phyloP scores from a whole-genome alignment of 2,888 invertebrate genomes.

The Ligdia adustata region DNA sequence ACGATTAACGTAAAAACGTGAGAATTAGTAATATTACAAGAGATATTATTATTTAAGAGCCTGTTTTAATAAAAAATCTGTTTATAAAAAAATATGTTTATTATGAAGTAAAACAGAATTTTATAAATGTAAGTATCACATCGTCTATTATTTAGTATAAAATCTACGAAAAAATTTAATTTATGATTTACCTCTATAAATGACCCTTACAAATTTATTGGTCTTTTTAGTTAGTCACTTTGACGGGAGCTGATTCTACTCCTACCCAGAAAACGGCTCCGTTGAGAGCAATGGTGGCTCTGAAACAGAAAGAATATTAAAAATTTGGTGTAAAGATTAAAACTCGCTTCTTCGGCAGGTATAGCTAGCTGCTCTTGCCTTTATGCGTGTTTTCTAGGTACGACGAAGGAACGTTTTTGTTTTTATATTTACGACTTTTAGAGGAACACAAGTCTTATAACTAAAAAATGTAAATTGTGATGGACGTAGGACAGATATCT shows the following conservation, averaged over 20 bases:
- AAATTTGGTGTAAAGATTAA: too few species aligned
- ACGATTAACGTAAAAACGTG: not conserved
- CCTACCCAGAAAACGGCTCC: conserved; percentile 90
- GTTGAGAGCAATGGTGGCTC: conserved; percentile 87
- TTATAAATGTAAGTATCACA: conserved; percentile 14
- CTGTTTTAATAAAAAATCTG: conserved; percentile 1
- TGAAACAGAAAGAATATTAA: conserved; percentile 77
- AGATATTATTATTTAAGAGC: too few species aligned
- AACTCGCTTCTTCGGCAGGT: too few species aligned
- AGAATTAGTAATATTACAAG: not conserved
- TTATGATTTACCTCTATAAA: not conserved
- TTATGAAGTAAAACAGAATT: not conserved
- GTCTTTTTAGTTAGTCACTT: conserved; percentile 64
- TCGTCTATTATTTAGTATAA: conserved; percentile 2
- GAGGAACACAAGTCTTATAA: too few species aligned
- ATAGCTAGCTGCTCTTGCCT: too few species aligned
- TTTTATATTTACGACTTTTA: too few species aligned
- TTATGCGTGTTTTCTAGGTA: too few species aligned
- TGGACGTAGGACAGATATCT: too few species aligned
- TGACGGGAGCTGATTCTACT: conserved; percentile 85
- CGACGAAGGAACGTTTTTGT: too few species aligned
- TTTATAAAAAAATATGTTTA: conserved; percentile 18
- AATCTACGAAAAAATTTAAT: conserved; percentile 5
- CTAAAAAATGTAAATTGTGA: too few species aligned
- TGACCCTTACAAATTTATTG: not conserved